These are phyloP conservation scores for Pseudoatta argentina DNA, from an alignment of 1,140 invertebrate species.

Conservation along the genomic window DNA sequence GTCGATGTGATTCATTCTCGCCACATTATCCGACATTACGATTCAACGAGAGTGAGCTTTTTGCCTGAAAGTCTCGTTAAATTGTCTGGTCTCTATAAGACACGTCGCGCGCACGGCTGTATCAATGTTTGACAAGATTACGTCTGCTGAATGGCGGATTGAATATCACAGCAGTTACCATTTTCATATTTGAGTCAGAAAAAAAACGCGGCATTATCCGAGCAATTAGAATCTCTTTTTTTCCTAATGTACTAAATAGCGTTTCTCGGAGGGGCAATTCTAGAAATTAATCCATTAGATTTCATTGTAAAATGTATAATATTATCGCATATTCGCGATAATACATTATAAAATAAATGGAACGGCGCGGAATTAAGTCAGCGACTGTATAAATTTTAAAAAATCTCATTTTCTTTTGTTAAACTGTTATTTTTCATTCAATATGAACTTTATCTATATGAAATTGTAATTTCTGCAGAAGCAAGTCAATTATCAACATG, in stretches of 20 bases:
- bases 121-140: slow-evolving; percentile 58
- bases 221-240: slow-evolving; percentile 8
- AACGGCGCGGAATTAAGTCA: neutral
- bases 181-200: slow-evolving; percentile 17
- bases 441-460: neutral
- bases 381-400: slow-evolving; percentile 1
- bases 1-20: slow-evolving; percentile 52
- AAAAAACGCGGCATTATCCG: slow-evolving; percentile 11
- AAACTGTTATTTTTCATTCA: neutral
- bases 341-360: neutral
- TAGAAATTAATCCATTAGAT: neutral
- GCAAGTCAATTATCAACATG: neutral
- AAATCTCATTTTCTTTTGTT: neutral
- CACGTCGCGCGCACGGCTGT: neutral
- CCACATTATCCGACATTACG: slow-evolving; percentile 41
- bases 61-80: slow-evolving; percentile 51
- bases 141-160: slow-evolving; percentile 55
- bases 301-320: neutral
- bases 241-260: neutral
- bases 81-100: slow-evolving; percentile 55
- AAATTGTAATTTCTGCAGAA: neutral
- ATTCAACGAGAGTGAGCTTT: slow-evolving; percentile 51
- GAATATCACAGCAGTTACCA: neutral
- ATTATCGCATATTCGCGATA: neutral
- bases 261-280: neutral